Percentiles rank a stretch among this genome's conserved stretches.
These are phyloP conservation scores for Tetragonisca angustula DNA, from an alignment of 2,888 invertebrate species.

Conservation along the genomic window DNA sequence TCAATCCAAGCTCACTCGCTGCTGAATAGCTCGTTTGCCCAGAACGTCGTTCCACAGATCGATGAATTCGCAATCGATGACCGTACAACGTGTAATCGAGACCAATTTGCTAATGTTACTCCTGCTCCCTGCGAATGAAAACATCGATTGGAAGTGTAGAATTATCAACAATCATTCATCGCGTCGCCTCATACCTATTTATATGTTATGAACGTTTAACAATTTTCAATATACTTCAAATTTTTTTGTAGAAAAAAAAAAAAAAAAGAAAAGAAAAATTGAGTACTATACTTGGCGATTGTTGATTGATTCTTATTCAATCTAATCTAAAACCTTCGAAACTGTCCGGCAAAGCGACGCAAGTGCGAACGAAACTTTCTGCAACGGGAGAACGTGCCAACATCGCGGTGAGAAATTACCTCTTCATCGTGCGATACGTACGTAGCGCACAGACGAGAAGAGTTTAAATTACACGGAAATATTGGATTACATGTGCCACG, in stretches of 20 bases:
- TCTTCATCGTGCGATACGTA: conserved; percentile 30
- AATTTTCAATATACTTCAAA: too few species aligned
- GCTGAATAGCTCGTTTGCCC: not conserved
- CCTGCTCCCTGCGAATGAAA: conserved; percentile 7
- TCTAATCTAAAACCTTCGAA: too few species aligned
- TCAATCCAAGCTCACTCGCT: conserved; percentile 4
- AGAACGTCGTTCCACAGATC: not conserved
- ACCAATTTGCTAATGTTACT: conserved; percentile 21
- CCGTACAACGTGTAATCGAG: conserved; percentile 22
- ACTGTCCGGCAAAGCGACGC: not conserved
- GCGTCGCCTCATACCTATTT: too few species aligned
- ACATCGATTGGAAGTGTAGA: not conserved
- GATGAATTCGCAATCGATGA: not conserved
- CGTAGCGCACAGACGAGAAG: conserved; percentile 41
- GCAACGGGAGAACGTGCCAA: conserved; percentile 36
- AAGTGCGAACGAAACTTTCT: conserved; percentile 2
- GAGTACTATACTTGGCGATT: too few species aligned
- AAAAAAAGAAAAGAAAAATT: too few species aligned
- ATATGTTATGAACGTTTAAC: too few species aligned
- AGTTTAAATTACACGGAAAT: conserved; percentile 80
- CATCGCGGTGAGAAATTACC: conserved; percentile 45
- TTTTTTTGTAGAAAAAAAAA: too few species aligned
- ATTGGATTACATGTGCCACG: conserved; percentile 75
- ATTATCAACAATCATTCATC: not conserved
- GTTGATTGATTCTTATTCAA: too few species aligned